Base-by-base conservation (phyloP, 2,797 vertebrate genomes). In the Malacoraja senta region DNA sequence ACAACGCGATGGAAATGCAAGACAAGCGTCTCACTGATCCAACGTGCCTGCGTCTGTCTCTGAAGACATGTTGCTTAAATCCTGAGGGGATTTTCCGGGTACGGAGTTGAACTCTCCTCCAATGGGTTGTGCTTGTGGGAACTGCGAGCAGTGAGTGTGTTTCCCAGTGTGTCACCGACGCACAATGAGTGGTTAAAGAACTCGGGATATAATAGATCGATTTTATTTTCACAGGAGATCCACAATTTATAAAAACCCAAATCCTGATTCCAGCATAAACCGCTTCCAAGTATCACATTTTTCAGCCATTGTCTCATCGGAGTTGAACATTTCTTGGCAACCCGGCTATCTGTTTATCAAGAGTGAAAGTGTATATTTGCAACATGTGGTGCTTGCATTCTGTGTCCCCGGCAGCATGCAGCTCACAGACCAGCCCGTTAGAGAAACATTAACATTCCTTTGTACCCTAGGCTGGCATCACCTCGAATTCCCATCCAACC, bases 361-460 rank as follows among this genome's bases (percentile, higher is more conserved):
- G 84, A 88, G 13, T 65, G 32, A n/a, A 88, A 88, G 58, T 19
- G 84, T 88, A 65, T 65, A 65, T 65, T 65, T 65, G 84, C 84
- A n/a, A 65, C 84, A 88, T 88, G 84, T 88, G 61, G 15, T 88
- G 84, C 19, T 88, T 88, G 58, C 84, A 88, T 88, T 88, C 84
- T n/a, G 58, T n/a, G 15, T 65, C 84, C 32, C 13, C 63, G 83
- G 53, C 58, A 63, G 83, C 53, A 12, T 63, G 61, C 17, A 88
- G 84, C 84, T 63, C 84, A 88, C n/a, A 88, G 29, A 32, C 61
- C 65, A n/a, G 84, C 61, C 2, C 61, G 32, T 88, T 88, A 65
- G 29, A 88, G n/a, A 65, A 88, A 88, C 61, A 88, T 88, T 88
- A 88, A 65, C 84, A 65, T 88, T 88, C 84, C 15, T 65, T 63